Evolutionary conservation across 2,888 invertebrate genomes (phyloP).

Genomic region (Deilephila elpenor): DNA sequence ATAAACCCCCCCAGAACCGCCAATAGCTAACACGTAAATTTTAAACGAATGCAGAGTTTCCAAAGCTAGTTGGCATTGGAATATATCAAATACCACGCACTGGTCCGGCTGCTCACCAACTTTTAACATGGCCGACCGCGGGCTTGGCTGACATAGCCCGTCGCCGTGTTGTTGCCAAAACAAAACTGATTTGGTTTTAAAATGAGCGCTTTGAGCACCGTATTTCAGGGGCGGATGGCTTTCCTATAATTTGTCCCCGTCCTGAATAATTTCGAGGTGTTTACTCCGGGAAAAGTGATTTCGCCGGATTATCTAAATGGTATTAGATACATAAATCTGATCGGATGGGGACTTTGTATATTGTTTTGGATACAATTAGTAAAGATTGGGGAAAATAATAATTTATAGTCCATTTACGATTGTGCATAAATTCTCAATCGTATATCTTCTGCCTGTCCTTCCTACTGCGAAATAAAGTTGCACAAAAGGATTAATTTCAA

Average conservation of each 20-base stretch:
- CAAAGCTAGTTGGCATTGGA: slow-evolving; percentile 15
- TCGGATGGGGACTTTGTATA: neutral
- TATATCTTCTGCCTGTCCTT: too few relatives aligned
- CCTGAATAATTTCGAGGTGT: slow-evolving; percentile 31
- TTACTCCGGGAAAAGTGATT: slow-evolving; percentile 27
- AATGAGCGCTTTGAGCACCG: slow-evolving; percentile 38
- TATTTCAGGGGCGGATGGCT: slow-evolving; percentile 26
- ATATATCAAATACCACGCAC: slow-evolving; percentile 29
- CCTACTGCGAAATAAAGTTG: too few relatives aligned
- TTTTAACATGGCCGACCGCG: slow-evolving; percentile 34
- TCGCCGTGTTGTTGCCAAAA: slow-evolving; percentile 36
- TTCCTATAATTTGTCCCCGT: slow-evolving; percentile 29
- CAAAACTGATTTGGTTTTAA: slow-evolving; percentile 52
- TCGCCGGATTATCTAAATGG: slow-evolving; percentile 24
- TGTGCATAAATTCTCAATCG: too few relatives aligned
- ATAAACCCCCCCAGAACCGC: neutral
- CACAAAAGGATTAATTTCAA: too few relatives aligned
- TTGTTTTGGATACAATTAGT: slow-evolving; percentile 11
- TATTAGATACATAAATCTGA: slow-evolving; percentile 27
- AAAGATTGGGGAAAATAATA: neutral
- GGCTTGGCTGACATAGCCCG: slow-evolving; percentile 32
- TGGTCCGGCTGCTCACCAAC: slow-evolving; percentile 32
- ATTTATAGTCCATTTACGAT: neutral
- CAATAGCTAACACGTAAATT: neutral
- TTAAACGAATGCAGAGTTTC: slow-evolving; percentile 12